Evolutionary conservation across 2,113 vertebrate genomes (phyloP).

Genomic region (Natator depressus): DNA sequence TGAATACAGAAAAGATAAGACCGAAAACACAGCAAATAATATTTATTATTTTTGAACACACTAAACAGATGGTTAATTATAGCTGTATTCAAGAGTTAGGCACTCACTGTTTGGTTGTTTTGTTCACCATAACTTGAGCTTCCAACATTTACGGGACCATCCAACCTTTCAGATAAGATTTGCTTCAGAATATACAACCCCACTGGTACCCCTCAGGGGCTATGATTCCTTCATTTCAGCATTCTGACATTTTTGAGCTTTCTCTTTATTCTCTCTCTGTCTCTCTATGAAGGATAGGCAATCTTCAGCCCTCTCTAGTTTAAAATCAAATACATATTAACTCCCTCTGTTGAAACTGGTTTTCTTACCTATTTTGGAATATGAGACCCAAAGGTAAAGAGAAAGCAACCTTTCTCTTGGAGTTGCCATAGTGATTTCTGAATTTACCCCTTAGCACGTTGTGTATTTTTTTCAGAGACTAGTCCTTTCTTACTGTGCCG

Average conservation of each 20-base stretch:
- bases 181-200: neutral
- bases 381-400: neutral
- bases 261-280: neutral
- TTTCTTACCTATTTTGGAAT: neutral
- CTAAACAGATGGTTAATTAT: slow-evolving; percentile 62
- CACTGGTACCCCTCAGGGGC: accelerated
- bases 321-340: neutral
- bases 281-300: too few relatives aligned
- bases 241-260: neutral
- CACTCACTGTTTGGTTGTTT: slow-evolving; percentile 53
- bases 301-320: neutral
- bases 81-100: slow-evolving; percentile 63
- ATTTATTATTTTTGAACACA: slow-evolving; percentile 28
- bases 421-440: slow-evolving; percentile 50
- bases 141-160: slow-evolving; percentile 31
- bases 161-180: slow-evolving; percentile 49
- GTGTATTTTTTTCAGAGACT: slow-evolving; percentile 21
- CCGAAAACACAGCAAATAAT: slow-evolving; percentile 44
- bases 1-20: neutral
- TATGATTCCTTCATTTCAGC: neutral
- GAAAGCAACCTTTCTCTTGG: neutral
- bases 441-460: slow-evolving; percentile 27
- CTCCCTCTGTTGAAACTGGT: neutral
- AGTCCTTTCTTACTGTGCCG: neutral
- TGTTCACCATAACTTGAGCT: neutral